A percentile compares a stretch with the other conserved stretches of the same genome.
phyloP scores from a whole-genome alignment of 2,888 invertebrate genomes.

The Nipponacmea schrenckii region DNA sequence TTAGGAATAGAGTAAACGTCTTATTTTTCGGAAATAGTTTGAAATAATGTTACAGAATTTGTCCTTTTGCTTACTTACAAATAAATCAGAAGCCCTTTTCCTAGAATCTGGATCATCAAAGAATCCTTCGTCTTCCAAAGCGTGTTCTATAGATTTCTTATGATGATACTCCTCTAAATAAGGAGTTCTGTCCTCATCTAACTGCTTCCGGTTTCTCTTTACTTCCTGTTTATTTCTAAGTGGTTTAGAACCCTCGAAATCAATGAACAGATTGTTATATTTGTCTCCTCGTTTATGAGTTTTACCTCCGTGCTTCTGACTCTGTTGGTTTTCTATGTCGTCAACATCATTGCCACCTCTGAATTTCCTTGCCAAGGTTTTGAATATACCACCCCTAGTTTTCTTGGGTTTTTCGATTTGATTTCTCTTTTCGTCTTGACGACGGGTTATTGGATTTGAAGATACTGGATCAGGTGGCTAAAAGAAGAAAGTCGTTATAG shows the following conservation, averaged over 20 bases:
- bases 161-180: neutral
- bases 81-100: neutral
- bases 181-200: neutral
- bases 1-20: too few relatives aligned
- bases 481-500: neutral
- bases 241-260: neutral
- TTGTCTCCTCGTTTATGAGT: neutral
- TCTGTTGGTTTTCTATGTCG: neutral
- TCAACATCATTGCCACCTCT: neutral
- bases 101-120: neutral
- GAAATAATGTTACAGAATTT: too few relatives aligned
- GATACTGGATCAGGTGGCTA: neutral
- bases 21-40: too few relatives aligned
- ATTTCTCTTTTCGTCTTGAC: neutral
- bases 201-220: neutral
- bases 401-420: neutral
- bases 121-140: neutral
- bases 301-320: neutral
- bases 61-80: neutral
- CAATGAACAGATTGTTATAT: neutral
- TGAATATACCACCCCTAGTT: neutral
- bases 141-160: neutral
- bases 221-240: neutral
- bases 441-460: neutral
- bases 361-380: neutral